These are phyloP conservation scores for Ochotona curzoniae DNA, from an alignment of 2,113 vertebrate genomes.

Conservation along the genomic window DNA sequence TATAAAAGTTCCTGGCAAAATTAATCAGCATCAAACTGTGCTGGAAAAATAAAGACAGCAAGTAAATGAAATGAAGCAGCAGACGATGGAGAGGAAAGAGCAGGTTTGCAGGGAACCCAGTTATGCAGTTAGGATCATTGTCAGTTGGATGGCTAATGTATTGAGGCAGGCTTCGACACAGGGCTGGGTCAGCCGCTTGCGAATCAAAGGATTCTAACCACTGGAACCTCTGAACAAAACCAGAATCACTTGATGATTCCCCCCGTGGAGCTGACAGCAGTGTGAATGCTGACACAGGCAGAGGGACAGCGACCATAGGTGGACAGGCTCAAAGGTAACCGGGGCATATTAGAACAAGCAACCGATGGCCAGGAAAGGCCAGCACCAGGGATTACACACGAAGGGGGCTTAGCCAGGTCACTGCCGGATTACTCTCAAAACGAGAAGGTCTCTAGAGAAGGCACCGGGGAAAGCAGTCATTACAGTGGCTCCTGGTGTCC, in stretches of 20 bases:
- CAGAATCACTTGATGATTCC: constrained; percentile 40
- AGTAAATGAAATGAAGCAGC: neutral
- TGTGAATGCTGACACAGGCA: neutral
- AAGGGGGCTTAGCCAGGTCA: neutral
- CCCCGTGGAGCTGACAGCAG: neutral
- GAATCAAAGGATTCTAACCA: constrained; percentile 45
- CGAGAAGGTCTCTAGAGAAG: neutral
- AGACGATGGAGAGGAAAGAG: neutral
- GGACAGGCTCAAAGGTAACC: neutral
- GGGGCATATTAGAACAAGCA: neutral
- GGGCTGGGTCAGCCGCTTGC: neutral
- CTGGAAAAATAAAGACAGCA: neutral
- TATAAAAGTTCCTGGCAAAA: neutral
- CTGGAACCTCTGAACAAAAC: neutral
- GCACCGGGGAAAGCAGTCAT: neutral
- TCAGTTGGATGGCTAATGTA: constrained; percentile 10
- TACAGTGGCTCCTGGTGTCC: neutral
- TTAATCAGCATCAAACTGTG: neutral
- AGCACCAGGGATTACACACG: neutral
- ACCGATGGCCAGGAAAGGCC: neutral
- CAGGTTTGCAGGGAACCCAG: neutral
- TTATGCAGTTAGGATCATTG: neutral
- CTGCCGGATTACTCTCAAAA: neutral
- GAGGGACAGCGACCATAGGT: neutral
- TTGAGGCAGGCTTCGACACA: constrained; percentile 13